A percentile compares a stretch with the other conserved stretches of the same genome.
Evolutionary conservation across 2,113 vertebrate genomes (phyloP).

Genomic region (Phylloscopus trochiloides): DNA sequence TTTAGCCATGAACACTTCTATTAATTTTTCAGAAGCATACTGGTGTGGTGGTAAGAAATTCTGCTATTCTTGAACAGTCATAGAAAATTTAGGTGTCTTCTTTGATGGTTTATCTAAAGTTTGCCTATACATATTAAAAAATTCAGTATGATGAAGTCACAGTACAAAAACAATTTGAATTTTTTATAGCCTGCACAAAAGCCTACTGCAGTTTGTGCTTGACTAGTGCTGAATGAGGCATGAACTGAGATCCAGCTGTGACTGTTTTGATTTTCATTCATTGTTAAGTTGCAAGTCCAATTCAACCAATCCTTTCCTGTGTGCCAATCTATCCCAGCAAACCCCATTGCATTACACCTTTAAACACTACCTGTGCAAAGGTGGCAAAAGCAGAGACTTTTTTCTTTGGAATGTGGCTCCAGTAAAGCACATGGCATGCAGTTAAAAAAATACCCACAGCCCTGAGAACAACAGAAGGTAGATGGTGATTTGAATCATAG

Average conservation of each 20-base stretch:
- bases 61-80: background rate
- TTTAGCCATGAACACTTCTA: background rate
- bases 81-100: background rate
- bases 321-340: background rate
- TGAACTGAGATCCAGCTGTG: background rate
- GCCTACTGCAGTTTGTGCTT: background rate
- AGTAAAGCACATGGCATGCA: background rate
- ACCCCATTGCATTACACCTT: background rate
- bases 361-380: background rate
- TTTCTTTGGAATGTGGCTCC: background rate
- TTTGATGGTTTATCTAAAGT: background rate
- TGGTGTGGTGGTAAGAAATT: background rate
- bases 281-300: background rate
- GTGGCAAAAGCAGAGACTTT: background rate
- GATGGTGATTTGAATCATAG: background rate
- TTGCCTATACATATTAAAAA: background rate
- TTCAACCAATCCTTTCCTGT: background rate
- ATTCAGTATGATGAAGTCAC: background rate
- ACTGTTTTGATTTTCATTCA: background rate
- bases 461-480: background rate
- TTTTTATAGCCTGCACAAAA: background rate
- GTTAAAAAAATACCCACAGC: rapidly evolving
- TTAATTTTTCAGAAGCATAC: background rate
- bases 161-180: background rate
- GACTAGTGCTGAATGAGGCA: background rate